phyloP scores from a whole-genome alignment of 2,113 vertebrate genomes.

The Anser cygnoides region DNA sequence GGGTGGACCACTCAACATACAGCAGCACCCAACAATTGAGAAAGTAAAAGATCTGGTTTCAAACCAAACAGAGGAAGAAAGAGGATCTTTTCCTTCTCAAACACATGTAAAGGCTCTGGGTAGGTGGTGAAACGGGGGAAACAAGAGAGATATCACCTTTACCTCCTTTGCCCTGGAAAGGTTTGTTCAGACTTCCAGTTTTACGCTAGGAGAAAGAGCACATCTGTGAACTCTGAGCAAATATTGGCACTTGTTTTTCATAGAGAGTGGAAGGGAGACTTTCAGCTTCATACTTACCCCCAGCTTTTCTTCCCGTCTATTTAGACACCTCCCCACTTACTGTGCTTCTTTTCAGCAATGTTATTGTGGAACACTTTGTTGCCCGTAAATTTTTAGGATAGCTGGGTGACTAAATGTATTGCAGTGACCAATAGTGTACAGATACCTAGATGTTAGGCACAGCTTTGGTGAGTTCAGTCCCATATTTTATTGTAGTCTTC shows the following conservation, averaged over 20 bases:
- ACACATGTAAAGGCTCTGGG: background rate
- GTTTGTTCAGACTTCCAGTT: background rate
- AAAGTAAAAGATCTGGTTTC: background rate
- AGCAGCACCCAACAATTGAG: background rate
- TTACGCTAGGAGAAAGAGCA: background rate
- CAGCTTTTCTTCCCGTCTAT: background rate
- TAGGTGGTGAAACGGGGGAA: background rate
- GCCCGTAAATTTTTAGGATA: background rate
- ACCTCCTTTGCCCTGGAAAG: background rate
- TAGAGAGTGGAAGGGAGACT: background rate
- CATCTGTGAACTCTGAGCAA: background rate
- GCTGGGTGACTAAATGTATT: background rate
- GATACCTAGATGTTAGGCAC: background rate
- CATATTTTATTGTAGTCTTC: background rate
- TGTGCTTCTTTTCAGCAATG: background rate
- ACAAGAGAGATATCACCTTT: background rate
- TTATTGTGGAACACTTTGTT: background rate
- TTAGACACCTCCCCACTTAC: background rate
- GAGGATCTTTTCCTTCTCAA: background rate
- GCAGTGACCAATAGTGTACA: background rate
- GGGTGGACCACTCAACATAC: background rate
- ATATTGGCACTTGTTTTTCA: background rate
- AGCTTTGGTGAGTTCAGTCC: background rate
- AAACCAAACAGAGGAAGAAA: background rate
- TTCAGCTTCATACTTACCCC: background rate